phyloP scores from a whole-genome alignment of 2,888 invertebrate genomes.

The Polymixis lichenea region DNA sequence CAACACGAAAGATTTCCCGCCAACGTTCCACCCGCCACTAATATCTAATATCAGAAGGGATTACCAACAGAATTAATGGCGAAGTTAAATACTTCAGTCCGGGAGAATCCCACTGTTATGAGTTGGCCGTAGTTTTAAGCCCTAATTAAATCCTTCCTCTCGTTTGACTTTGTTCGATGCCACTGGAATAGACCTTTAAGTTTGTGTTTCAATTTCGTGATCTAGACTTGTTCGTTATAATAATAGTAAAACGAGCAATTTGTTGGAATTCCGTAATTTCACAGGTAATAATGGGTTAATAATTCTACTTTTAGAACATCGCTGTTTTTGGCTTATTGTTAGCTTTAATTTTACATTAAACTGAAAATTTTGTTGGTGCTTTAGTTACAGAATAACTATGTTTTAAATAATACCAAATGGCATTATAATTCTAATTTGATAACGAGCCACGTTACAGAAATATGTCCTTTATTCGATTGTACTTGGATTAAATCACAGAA shows the following conservation, averaged over 20 bases:
- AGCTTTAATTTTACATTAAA: constrained; percentile 1
- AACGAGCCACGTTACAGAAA: background rate
- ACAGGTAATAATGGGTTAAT: background rate
- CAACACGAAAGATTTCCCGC: constrained; percentile 14
- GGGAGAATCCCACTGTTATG: constrained; percentile 55
- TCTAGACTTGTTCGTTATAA: constrained; percentile 35
- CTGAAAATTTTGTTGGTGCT: background rate
- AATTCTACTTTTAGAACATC: constrained; percentile 1
- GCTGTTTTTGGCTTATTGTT: background rate
- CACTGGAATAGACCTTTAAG: constrained; percentile 37
- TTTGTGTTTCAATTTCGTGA: constrained; percentile 42
- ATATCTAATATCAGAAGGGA: constrained; percentile 58
- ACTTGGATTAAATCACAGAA: no score
- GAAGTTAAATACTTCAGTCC: constrained; percentile 61
- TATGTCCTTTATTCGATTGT: background rate
- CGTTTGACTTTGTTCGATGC: constrained; percentile 51
- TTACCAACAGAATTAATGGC: constrained; percentile 59
- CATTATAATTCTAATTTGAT: background rate
- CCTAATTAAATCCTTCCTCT: constrained; percentile 61
- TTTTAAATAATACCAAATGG: background rate
- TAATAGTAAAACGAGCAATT: constrained; percentile 17
- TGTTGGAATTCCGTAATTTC: background rate
- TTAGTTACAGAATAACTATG: background rate
- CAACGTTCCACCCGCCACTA: constrained; percentile 10
- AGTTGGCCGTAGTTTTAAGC: constrained; percentile 59